Conservation (phyloP, 2,797 vertebrate genomes). For the Astyanax mexicanus region DNA sequence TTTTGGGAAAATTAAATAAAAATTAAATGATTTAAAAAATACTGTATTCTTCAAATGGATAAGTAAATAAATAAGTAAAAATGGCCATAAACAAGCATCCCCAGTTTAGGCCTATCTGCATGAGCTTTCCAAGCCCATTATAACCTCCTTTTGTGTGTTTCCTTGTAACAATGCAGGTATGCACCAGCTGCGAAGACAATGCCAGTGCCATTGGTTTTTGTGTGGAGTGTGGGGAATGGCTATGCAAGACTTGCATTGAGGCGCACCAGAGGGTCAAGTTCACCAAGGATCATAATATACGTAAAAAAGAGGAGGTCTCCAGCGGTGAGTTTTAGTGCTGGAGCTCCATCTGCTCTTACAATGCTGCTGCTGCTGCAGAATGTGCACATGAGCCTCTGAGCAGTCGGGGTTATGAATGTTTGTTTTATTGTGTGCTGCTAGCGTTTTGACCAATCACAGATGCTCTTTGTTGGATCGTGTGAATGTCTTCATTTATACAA, state of each 20-base stretch:
- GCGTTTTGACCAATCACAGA: neutral
- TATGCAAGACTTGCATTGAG: conserved; percentile 98
- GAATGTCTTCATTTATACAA: too few relatives aligned
- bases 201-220: conserved; percentile 96
- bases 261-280: conserved; percentile 98
- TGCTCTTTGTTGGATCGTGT: too few relatives aligned
- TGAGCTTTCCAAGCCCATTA: neutral
- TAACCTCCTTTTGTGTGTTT: neutral
- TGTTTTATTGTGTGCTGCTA: neutral
- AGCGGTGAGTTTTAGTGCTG: conserved; percentile 79
- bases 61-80: too few relatives aligned
- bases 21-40: too few relatives aligned
- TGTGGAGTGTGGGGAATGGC: conserved; percentile 96
- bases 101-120: neutral
- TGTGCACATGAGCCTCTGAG: too few relatives aligned
- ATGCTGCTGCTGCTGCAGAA: neutral
- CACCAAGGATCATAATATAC: conserved; percentile 98
- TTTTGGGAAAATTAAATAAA: too few relatives aligned
- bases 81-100: neutral
- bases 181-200: conserved; percentile 98
- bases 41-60: too few relatives aligned
- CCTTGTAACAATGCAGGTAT: conserved; percentile 81
- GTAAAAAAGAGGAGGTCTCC: conserved; percentile 93
- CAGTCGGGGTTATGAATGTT: too few relatives aligned
- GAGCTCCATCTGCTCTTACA: neutral